Base-by-base conservation (phyloP, 2,888 invertebrate genomes). In the Hypomecis atomaria region DNA sequence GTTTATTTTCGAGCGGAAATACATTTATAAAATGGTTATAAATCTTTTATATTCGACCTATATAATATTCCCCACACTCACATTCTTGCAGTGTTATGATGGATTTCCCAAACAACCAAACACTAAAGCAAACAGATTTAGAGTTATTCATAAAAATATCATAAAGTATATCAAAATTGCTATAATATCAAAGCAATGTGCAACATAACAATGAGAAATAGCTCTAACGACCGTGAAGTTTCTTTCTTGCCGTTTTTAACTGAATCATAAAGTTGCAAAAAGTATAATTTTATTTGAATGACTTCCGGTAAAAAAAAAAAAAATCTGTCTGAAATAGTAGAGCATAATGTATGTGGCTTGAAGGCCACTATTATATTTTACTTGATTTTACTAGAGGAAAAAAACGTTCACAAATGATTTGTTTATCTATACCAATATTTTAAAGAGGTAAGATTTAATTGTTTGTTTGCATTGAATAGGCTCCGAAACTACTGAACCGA, bases 251-350 rank as follows among this genome's bases (percentile, higher is more conserved):
- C 6, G 52, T 50, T 40, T 11, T 38, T 38, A 44, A 37, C 44
- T 55, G 54, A 49, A 11, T 44, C 42, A 49, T 55, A 49, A 61
- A 48, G 4, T 33, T 13, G 60, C 36, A 61, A 61, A 49, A 44
- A 55, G 36, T 49, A 44, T 33, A 47, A 44, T 49, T 59, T 44
- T 48, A 54, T 61, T 44, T 37, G 44, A 38, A 49, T 10, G 33
- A 44, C 49, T 61, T 61, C 61, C 44, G 54, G 40, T 9, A 55
- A 48, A 61, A 60, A 33, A 23, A 6, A 37, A 38, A 44, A 37
- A 55, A 48, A 61, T 54, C 36, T 54, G 34, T 13, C 36, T 38
- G 42, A 37, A 54, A 54, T 55, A 49, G 38, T 48, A 10, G 4
- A 33, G 38, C n/a, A 47, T 7, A 8, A 23, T 7, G n/a, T n/a